A percentile compares a stretch with the other conserved stretches of the same genome.
phyloP scores from a whole-genome alignment of 2,113 vertebrate genomes.

The Pantherophis guttatus region DNA sequence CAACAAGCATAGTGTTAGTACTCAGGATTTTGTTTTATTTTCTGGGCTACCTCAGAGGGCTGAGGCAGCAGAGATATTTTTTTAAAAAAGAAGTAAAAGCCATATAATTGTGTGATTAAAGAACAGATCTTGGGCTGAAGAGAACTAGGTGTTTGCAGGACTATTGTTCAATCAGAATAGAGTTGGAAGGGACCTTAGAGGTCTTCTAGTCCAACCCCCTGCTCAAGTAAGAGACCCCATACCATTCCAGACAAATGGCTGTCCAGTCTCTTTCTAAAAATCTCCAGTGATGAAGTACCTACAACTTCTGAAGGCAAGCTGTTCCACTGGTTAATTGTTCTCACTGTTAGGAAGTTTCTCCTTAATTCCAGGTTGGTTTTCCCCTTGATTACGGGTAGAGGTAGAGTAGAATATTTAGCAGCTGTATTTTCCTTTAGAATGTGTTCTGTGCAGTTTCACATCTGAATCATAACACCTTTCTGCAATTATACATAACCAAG shows the following conservation, averaged over 20 bases:
- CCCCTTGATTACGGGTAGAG: not conserved
- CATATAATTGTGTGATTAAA: not conserved
- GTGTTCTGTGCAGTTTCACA: not conserved
- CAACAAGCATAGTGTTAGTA: not conserved
- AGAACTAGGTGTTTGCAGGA: not conserved
- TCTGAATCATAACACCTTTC: not conserved
- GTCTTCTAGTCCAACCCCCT: no score
- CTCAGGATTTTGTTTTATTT: not conserved
- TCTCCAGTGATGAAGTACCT: no score
- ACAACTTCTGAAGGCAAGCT: no score
- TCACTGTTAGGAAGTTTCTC: no score
- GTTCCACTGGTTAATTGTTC: no score
- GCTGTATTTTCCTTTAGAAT: not conserved
- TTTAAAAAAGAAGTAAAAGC: not conserved
- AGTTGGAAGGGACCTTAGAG: no score
- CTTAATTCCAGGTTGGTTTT: no score
- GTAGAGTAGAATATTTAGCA: not conserved
- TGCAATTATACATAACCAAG: not conserved
- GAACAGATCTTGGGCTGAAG: not conserved
- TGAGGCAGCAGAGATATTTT: not conserved
- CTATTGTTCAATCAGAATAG: no score
- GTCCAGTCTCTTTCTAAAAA: no score
- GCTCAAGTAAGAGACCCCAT: no score
- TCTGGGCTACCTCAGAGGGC: not conserved
- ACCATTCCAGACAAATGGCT: no score